Evolutionary conservation across 2,888 invertebrate genomes (phyloP).

Genomic region (Ennomos erosarius): DNA sequence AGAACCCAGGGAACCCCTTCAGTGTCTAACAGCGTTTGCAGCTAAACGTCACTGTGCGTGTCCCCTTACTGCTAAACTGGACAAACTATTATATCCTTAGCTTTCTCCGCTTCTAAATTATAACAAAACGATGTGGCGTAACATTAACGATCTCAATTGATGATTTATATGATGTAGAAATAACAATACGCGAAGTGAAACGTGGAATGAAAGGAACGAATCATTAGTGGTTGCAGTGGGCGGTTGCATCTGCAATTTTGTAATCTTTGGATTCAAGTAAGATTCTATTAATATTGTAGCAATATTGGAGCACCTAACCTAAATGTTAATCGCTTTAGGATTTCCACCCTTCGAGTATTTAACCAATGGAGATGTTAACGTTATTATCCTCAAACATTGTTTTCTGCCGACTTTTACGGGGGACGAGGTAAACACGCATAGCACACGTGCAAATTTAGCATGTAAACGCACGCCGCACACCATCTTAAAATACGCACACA

Average conservation of each 20-base stretch:
- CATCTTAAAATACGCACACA: no score
- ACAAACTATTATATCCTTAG: conserved; percentile 6
- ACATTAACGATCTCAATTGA: conserved; percentile 37
- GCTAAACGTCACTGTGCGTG: background rate
- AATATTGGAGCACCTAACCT: conserved; percentile 1
- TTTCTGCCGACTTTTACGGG: no score
- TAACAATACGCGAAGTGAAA: conserved; percentile 37
- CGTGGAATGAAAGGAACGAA: conserved; percentile 19
- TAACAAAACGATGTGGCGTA: conserved; percentile 37
- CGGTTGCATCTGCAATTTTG: conserved; percentile 4
- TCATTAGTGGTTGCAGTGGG: conserved; percentile 15
- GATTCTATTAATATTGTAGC: conserved; percentile 19
- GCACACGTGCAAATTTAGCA: no score
- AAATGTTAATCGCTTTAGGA: no score
- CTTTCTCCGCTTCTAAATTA: conserved; percentile 37
- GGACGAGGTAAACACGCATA: no score
- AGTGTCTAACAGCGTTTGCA: background rate
- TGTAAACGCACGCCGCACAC: no score
- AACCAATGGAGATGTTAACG: no score
- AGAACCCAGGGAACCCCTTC: no score
- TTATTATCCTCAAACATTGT: no score
- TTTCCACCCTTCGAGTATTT: no score
- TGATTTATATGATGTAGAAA: conserved; percentile 41
- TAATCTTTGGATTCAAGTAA: conserved; percentile 2
- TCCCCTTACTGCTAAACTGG: conserved; percentile 17